These are phyloP conservation scores for Sialis lutaria DNA, from an alignment of 2,888 invertebrate genomes.

Conservation along the genomic window DNA sequence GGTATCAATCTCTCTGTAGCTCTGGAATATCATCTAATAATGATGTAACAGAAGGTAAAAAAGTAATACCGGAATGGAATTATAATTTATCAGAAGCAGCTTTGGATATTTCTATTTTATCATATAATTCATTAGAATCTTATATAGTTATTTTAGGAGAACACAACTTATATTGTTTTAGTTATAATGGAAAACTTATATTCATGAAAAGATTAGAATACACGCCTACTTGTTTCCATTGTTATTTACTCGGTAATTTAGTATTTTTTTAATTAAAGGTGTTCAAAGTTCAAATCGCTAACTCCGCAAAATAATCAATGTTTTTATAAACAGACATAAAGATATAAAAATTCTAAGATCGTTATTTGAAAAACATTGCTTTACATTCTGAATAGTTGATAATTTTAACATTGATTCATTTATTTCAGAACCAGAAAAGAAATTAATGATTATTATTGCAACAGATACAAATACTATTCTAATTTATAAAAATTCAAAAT, in stretches of 20 bases:
- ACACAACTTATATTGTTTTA: constrained; percentile 62
- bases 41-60: constrained; percentile 35
- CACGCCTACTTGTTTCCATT: constrained; percentile 56
- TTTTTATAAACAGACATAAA: background rate
- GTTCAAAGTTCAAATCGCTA: too few relatives aligned
- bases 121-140: constrained; percentile 38
- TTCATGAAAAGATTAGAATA: constrained; percentile 76
- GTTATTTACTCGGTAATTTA: constrained; percentile 51
- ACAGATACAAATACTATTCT: constrained; percentile 69
- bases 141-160: constrained; percentile 71
- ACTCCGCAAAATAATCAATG: too few relatives aligned
- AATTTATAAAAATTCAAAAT: constrained; percentile 66
- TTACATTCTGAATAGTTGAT: background rate
- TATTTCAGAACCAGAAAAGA: constrained; percentile 45
- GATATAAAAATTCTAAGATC: too few relatives aligned
- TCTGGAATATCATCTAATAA: constrained; percentile 41
- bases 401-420: background rate
- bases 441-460: constrained; percentile 53
- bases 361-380: too few relatives aligned
- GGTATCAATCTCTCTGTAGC: constrained; percentile 64
- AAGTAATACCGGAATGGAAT: constrained; percentile 57
- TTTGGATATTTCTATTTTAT: constrained; percentile 26
- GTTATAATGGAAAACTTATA: constrained; percentile 61
- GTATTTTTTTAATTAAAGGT: too few relatives aligned
- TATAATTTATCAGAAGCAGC: constrained; percentile 56